These are phyloP conservation scores for Echinarachnius parma DNA, from an alignment of 53 echinoderm and acorn worm genomes.

Conservation along the genomic window DNA sequence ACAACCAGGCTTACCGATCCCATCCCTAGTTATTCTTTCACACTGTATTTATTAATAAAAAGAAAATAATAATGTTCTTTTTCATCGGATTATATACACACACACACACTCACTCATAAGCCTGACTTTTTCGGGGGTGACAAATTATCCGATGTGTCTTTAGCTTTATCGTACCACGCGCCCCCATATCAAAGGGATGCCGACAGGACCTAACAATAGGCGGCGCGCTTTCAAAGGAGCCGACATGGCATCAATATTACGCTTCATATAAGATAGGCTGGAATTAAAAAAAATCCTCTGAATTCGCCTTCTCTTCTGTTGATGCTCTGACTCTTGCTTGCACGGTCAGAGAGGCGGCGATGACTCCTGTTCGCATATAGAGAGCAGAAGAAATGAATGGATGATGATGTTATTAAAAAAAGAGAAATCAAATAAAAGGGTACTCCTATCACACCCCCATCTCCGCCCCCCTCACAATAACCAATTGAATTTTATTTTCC, in stretches of 20 bases:
- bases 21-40: slow-evolving; percentile 4
- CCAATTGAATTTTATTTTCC: no score
- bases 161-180: not conserved
- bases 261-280: no score
- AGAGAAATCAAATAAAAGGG: slow-evolving; percentile 28
- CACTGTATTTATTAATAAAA: slow-evolving; percentile 18
- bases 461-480: slow-evolving; percentile 10
- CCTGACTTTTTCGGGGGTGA: slow-evolving; percentile 15
- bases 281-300: no score
- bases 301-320: no score
- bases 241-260: not conserved
- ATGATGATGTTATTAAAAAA: slow-evolving; percentile 24
- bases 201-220: slow-evolving; percentile 10
- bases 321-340: not conserved
- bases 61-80: no score
- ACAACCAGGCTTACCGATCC: slow-evolving; percentile 1
- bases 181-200: slow-evolving; percentile 5
- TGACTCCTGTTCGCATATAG: not conserved
- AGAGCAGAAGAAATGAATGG: no score
- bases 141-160: slow-evolving; percentile 3
- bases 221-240: slow-evolving; percentile 19
- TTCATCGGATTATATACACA: slow-evolving; percentile 20
- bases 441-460: not conserved
- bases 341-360: slow-evolving; percentile 4
- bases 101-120: slow-evolving; percentile 26